A percentile compares a stretch with the other conserved stretches of the same genome.
Evolutionary conservation across 2,888 invertebrate genomes (phyloP).

Genomic region (Phengaris alcon): DNA sequence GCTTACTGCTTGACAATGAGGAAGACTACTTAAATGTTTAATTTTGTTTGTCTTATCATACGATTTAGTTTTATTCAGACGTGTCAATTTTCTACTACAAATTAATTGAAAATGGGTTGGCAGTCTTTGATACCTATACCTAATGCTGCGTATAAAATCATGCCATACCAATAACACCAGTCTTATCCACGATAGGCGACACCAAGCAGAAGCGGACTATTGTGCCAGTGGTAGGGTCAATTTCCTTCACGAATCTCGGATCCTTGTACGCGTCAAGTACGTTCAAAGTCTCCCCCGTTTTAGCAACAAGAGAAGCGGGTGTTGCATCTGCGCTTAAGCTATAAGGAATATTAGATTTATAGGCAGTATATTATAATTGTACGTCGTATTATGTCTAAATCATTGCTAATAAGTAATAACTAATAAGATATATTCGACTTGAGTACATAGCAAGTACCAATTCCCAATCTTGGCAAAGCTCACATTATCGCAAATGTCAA

Average conservation of each 20-base stretch:
- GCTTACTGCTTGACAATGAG: too few species aligned
- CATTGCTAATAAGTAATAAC: background rate
- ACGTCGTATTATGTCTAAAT: background rate
- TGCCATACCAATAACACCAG: constrained; percentile 68
- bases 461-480: too few species aligned
- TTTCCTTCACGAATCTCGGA: constrained; percentile 71
- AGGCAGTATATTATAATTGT: too few species aligned
- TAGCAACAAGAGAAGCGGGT: constrained; percentile 75
- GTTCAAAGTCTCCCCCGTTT: constrained; percentile 71
- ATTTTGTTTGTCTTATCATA: too few species aligned
- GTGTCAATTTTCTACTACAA: too few species aligned
- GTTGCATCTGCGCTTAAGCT: constrained; percentile 71
- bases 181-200: constrained; percentile 74
- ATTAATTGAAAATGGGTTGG: too few species aligned
- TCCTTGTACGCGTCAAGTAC: constrained; percentile 78
- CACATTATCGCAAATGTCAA: too few species aligned
- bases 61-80: too few species aligned
- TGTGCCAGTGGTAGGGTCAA: constrained; percentile 76
- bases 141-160: background rate
- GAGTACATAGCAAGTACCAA: background rate
- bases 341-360: constrained; percentile 9
- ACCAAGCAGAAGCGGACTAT: constrained; percentile 78
- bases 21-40: too few species aligned
- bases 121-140: too few species aligned
- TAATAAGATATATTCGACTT: background rate